Evolutionary conservation across 2,113 vertebrate genomes (phyloP).

Genomic region (Caranx melampygus): DNA sequence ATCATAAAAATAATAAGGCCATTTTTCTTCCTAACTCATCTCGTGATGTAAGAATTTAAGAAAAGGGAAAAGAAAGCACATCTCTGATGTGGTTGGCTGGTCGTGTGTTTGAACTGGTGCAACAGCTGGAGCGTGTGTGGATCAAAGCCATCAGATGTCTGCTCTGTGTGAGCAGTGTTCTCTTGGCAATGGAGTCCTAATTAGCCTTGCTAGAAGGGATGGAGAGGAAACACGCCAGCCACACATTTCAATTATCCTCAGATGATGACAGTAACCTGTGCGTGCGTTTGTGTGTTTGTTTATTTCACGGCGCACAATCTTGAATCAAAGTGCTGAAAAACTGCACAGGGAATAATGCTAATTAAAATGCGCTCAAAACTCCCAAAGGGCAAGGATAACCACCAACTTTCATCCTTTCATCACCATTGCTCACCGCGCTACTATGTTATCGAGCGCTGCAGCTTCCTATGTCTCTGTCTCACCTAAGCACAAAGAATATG

Average conservation of each 20-base stretch:
- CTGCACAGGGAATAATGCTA: slow-evolving; percentile 68
- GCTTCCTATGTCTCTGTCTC: background rate
- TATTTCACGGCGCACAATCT: slow-evolving; percentile 54
- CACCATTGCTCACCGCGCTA: background rate
- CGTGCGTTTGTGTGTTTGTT: slow-evolving; percentile 58
- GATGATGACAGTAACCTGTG: slow-evolving; percentile 75
- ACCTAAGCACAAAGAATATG: background rate
- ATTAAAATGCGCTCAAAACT: slow-evolving; percentile 70
- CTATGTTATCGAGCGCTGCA: background rate
- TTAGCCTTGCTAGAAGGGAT: slow-evolving; percentile 75
- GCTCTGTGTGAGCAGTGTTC: slow-evolving; percentile 63
- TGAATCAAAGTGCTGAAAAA: slow-evolving; percentile 66
- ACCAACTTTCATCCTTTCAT: slow-evolving; percentile 61
- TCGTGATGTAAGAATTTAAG: slow-evolving; percentile 28
- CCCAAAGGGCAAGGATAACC: slow-evolving; percentile 50
- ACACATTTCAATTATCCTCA: slow-evolving; percentile 77
- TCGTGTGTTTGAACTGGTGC: slow-evolving; percentile 60
- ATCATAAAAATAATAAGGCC: background rate
- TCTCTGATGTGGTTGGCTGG: slow-evolving; percentile 37
- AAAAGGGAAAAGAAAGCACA: slow-evolving; percentile 12
- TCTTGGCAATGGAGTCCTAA: slow-evolving; percentile 74
- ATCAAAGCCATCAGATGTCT: slow-evolving; percentile 80
- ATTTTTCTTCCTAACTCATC: background rate
- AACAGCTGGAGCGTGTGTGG: slow-evolving; percentile 75
- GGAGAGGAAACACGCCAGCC: slow-evolving; percentile 74